Percentiles rank a stretch among this genome's conserved stretches.
phyloP scores from a whole-genome alignment of 2,888 invertebrate species.

The Cantharis rustica region DNA sequence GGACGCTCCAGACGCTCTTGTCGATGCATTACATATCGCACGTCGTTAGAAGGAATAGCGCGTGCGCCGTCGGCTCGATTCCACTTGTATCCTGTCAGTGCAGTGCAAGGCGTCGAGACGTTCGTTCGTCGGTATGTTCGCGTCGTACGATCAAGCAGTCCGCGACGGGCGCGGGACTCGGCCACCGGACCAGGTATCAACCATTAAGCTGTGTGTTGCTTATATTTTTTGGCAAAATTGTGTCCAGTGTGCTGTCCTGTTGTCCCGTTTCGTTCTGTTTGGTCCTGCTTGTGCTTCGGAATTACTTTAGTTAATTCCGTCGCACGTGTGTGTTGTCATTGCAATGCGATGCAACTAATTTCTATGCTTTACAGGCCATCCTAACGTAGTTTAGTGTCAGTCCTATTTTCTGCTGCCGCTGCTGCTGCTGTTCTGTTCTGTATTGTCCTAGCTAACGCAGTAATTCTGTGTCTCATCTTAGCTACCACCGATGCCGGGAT shows the following conservation, averaged over 20 bases:
- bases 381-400: conserved; percentile 35
- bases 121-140: conserved; percentile 49
- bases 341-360: conserved; percentile 34
- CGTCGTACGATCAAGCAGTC: conserved; percentile 41
- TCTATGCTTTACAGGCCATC: conserved; percentile 39
- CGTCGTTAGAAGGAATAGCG: conserved; percentile 34
- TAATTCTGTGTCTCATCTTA: conserved; percentile 17
- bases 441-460: conserved; percentile 34
- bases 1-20: conserved; percentile 40
- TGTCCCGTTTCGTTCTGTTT: conserved; percentile 40
- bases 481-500: conserved; percentile 24
- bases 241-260: conserved; percentile 36
- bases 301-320: conserved; percentile 14
- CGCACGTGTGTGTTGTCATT: conserved; percentile 31
- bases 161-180: conserved; percentile 48
- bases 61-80: conserved; percentile 28
- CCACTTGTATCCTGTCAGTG: conserved; percentile 44
- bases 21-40: conserved; percentile 43
- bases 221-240: conserved; percentile 41
- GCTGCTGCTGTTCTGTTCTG: conserved; percentile 32
- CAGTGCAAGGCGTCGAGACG: conserved; percentile 51
- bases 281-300: conserved; percentile 31
- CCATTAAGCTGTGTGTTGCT: conserved; percentile 38
- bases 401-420: conserved; percentile 33
- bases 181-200: conserved; percentile 42